Evolutionary conservation across 2,888 invertebrate species (phyloP), one percentile per base, ranked within the genome.

Genomic region (Stramonita haemastoma): DNA sequence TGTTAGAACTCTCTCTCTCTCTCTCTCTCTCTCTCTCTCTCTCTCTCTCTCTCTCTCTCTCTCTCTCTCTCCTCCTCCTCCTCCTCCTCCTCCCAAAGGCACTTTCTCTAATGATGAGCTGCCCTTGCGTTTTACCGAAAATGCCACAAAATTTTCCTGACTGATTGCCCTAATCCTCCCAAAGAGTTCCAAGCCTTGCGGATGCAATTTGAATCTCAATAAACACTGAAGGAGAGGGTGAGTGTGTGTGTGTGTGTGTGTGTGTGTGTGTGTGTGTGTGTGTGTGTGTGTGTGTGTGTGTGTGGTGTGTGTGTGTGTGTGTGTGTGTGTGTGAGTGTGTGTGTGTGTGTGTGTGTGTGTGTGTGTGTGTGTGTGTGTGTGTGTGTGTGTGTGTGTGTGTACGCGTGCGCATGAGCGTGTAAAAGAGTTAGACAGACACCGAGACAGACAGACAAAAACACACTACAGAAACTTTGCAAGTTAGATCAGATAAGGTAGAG

Each of bases 351-450:
- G 2, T 83, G 34, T 26, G 0, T 34, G 36, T 83, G 34, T 46
- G 34, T 17, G 34, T 83, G 36, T 83, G 70, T 70, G 70, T 70
- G 70, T 70, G 70, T n/a, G 70, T 70, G n/a, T 73, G 73, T 73
- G 29, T n/a, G 29, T n/a, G 73, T 73, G 73, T n/a, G 73, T 29
- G 73, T n/a, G 73, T 26, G 73, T 5, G n/a, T 73, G n/a, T n/a
- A 13, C 29, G n/a, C n/a, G n/a, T 4, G 73, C 73, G 26, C 26
- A 26, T 26, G 11, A n/a, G 22, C 26, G 73, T 73, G 26, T n/a
- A 8, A 8, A 46, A 46, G 46, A 46, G 46, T n/a, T n/a, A n/a
- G n/a, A n/a, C n/a, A n/a, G n/a, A n/a, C n/a, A n/a, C n/a, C n/a
- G n/a, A n/a, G n/a, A n/a, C n/a, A n/a, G n/a, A n/a, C n/a, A 46